Evolutionary conservation across 2,888 invertebrate genomes (phyloP), one percentile per base, ranked within the genome.

Genomic region (Sarcophaga subvicina): DNA sequence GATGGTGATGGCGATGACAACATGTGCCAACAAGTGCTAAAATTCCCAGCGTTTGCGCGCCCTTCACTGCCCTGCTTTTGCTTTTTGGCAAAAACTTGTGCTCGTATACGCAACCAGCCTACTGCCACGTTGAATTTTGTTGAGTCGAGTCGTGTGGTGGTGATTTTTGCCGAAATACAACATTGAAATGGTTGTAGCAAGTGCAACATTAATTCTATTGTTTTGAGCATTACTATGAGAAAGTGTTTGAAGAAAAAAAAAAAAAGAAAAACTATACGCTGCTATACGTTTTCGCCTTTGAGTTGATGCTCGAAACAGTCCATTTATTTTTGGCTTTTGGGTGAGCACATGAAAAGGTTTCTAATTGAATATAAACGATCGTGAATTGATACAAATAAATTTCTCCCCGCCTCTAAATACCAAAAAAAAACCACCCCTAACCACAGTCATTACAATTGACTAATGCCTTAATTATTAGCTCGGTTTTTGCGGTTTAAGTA

Each of bases 311-410:
- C 54, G 27, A 69, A 71, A 88, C 88, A 90, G 90, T 89, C 90
- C 5, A 22, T 77, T 47, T 45, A 62, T 89, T 91, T 92, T 90
- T 92, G 91, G 92, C 91, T 91, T 93, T 91, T 85, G 72, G 85
- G 66, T 84, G 77, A 83, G 83, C 77, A 89, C 88, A 85, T 89
- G 90, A 90, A 90, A 92, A 92, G 91, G 91, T 91, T 92, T 92
- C 91, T 93, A 93, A 93, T 93, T 93, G 92, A 93, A 93, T 92
- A 92, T 93, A 93, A 93, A 93, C 91, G 92, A 93, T 93, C 93
- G 90, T 87, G 85, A 80, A 73, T 85, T 76, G 70, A 85, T 80
- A 85, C 80, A 75, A 59, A 62, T 54, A 63, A 70, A 54, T 71
- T 67, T 71, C 69, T 83, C 77, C 84, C 79, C 79, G 17, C 22